Conservation (phyloP, 1,140 invertebrate genomes). For the Phymastichus coffea region DNA sequence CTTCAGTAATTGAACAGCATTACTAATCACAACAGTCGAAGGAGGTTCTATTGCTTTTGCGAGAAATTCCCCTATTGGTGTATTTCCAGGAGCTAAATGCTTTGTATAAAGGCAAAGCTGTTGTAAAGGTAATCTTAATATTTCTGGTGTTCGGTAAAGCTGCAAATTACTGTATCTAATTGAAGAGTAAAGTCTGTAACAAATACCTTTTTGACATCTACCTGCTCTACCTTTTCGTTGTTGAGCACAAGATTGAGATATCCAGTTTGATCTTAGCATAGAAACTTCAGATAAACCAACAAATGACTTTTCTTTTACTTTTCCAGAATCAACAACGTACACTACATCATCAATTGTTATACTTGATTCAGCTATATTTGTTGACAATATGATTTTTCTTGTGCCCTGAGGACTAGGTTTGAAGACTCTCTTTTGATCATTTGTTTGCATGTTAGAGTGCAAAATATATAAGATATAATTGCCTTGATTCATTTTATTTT, state of each 20-base stretch:
- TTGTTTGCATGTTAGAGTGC: constrained; percentile 81
- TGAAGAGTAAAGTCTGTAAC: constrained; percentile 77
- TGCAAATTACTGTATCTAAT: constrained; percentile 68
- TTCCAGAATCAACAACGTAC: constrained; percentile 89
- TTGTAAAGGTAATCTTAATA: constrained; percentile 71
- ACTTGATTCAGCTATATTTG: constrained; percentile 93
- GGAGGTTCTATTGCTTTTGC: constrained; percentile 83
- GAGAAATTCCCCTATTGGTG: constrained; percentile 82
- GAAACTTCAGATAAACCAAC: constrained; percentile 70
- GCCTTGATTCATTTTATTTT: constrained; percentile 60
- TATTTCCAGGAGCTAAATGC: constrained; percentile 74
- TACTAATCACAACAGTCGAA: constrained; percentile 70
- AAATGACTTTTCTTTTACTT: constrained; percentile 84
- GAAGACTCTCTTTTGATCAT: constrained; percentile 81
- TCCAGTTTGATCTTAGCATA: constrained; percentile 71
- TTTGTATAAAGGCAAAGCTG: constrained; percentile 93
- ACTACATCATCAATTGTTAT: constrained; percentile 90
- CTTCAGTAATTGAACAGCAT: constrained; percentile 76
- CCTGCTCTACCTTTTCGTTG: constrained; percentile 84
- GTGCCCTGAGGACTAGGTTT: constrained; percentile 60
- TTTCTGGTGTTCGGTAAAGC: constrained; percentile 72
- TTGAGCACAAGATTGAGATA: constrained; percentile 74
- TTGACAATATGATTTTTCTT: constrained; percentile 87
- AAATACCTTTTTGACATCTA: constrained; percentile 75
- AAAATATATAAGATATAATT: constrained; percentile 69